These are phyloP conservation scores for Rhagologus leucostigma DNA, from an alignment of 2,113 vertebrate species.

Conservation along the genomic window DNA sequence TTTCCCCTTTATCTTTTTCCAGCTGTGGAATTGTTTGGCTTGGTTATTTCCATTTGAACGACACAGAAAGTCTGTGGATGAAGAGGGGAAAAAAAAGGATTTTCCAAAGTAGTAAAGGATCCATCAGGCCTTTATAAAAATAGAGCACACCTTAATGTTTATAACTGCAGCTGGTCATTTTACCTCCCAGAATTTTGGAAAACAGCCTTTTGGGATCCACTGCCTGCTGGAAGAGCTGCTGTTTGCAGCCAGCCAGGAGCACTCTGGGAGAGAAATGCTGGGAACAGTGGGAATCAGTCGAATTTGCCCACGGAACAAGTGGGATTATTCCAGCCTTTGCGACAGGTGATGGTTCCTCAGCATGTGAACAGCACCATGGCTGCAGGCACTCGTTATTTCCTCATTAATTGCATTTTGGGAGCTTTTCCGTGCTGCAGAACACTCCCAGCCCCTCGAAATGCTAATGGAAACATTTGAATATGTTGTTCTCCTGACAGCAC, in stretches of 20 bases:
- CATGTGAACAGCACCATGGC: neutral
- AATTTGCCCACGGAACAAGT: neutral
- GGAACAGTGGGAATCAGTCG: neutral
- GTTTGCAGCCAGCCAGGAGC: neutral
- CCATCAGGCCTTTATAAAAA: neutral
- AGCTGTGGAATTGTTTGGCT: neutral
- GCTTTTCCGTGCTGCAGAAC: neutral
- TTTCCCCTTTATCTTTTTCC: neutral
- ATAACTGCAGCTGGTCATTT: neutral
- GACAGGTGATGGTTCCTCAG: neutral
- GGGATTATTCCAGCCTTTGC: neutral
- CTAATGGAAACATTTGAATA: slow-evolving; percentile 44
- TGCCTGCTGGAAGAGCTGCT: neutral
- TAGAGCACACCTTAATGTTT: neutral
- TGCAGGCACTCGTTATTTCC: slow-evolving; percentile 4
- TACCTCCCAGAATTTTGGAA: neutral
- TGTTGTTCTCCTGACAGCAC: slow-evolving; percentile 33
- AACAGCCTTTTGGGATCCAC: neutral
- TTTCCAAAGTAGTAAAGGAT: neutral
- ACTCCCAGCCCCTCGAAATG: slow-evolving; percentile 16
- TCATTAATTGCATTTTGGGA: slow-evolving; percentile 30
- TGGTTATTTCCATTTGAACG: neutral
- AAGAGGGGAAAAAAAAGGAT: neutral
- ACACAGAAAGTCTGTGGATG: neutral
- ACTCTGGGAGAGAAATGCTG: neutral